Base-by-base conservation (phyloP, 2,113 vertebrate genomes). In the Leucopternis melanops region DNA sequence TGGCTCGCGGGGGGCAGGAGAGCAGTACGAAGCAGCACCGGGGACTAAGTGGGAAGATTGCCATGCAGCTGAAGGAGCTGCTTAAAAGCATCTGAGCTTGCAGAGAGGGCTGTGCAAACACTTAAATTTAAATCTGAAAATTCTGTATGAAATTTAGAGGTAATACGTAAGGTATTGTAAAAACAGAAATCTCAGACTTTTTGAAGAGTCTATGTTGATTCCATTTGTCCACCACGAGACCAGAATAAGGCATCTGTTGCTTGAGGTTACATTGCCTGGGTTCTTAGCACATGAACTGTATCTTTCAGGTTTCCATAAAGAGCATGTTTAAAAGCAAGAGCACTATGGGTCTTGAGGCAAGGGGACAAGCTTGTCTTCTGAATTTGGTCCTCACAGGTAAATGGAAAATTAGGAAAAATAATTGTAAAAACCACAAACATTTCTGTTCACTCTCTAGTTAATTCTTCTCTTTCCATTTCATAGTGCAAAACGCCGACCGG, bases 111-210 rank as follows among this genome's bases (percentile, higher is more conserved):
- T 63, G 69, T 50, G 54, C 31, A 87, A 84, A 79, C 54, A 34
- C 20, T 61, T 77, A 70, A 31, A 91, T 74, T 73, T 36, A 73
- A 89, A 95, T 49, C 36, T 75, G 69, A 94, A 92, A 84, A 81
- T 23, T 75, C 23, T 79, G 27, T 15, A 63, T 36, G 57, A 85
- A 72, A 73, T 92, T 61, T 71, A 54, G 65, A 81, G 81, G 18
- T 38, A 45, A 86, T n/a, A 20, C 0, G 1, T 22, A 50, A 90
- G 23, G 9, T 74, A 66, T 22, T 59, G 29, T 36, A 34, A 93
- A 96, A 93, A 31, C n/a, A 82, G 29, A 83, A 54, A 29, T 73
- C 16, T 81, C 54, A 16, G 4, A 11, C 12, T 36, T 80, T 92
- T 38, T 59, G 11, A 36, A n/a, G 42, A 83, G 16, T 44, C 32